Base-by-base conservation (phyloP, 2,113 vertebrate species). In the Laterallus jamaicensis region DNA sequence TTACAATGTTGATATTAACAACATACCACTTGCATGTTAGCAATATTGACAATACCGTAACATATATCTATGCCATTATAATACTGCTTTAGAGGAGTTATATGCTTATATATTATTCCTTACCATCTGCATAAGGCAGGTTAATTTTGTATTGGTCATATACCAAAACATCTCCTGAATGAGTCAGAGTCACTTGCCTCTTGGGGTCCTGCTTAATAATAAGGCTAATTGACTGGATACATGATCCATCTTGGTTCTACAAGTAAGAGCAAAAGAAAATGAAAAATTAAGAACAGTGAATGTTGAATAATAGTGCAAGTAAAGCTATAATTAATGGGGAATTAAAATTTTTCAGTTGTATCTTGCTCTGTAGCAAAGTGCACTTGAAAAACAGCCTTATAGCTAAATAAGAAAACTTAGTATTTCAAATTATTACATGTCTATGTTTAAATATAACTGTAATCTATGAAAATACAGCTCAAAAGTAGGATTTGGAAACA, bases 111-210 rank as follows among this genome's bases (percentile, higher is more conserved):
- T 67, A 32, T 77, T 69, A 21, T 92, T 95, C 40, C 98, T 93
- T 99, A 99, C 99, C 99, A 28, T 99, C 99, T 55, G 97, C 98
- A 75, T 99, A 99, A 60, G 99, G 99, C 75, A 98, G 98, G 66
- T 98, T 99, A 98, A 99, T 97, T 97, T 98, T 99, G 98, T 99
- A 99, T 92, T 99, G 99, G 96, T 99, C 98, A 68, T 98, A 98
- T 93, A 99, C 94, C 96, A 99, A 98, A 91, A 99, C 98, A 91
- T 99, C 99, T 68, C 99, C 99, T 11, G 98, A 97, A 93, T 98
- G 98, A 89, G 98, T 99, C 98, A 99, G 94, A 35, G 98, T 99
- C 94, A 99, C 98, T 98, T 99, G 99, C n/a, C 97, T 99, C 97
- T 97, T 98, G 86, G 98, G 98, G 95, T 99, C 98, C 92, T 99